Evolutionary conservation across 2,113 vertebrate species (phyloP).

Genomic region (Mesoclemmys tuberculata): DNA sequence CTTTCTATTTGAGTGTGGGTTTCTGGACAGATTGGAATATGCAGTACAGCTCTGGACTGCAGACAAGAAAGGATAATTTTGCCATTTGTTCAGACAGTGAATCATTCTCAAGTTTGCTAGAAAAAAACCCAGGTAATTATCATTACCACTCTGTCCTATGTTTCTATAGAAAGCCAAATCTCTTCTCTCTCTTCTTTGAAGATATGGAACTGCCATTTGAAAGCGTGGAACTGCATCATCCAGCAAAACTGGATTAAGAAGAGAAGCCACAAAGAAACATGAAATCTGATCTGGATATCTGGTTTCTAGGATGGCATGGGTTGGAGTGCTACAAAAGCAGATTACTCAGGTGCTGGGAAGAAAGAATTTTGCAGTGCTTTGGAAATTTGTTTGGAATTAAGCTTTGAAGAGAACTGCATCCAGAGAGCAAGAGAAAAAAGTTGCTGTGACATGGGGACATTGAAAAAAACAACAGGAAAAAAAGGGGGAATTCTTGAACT

Average conservation of each 20-base stretch:
- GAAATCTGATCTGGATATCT: neutral
- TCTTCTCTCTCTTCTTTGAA: neutral
- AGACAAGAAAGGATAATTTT: neutral
- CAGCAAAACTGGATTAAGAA: neutral
- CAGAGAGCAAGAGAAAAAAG: neutral
- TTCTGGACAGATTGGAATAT: neutral
- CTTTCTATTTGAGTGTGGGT: neutral
- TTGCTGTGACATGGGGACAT: neutral
- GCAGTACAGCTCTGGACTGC: neutral
- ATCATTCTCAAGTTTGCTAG: neutral
- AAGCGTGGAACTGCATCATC: neutral
- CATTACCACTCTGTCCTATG: rapidly evolving
- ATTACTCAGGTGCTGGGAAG: neutral
- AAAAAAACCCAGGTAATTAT: neutral
- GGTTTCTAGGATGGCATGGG: neutral
- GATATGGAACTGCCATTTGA: neutral
- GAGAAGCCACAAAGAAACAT: neutral
- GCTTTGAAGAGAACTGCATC: neutral
- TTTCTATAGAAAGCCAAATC: neutral
- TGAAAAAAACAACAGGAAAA: neutral
- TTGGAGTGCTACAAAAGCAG: neutral
- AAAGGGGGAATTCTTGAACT: neutral
- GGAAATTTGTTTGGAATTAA: neutral
- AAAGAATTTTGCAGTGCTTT: neutral
- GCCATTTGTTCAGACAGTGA: neutral